Evolutionary conservation across 2,797 vertebrate genomes (phyloP).

Genomic region (Allobates femoralis): DNA sequence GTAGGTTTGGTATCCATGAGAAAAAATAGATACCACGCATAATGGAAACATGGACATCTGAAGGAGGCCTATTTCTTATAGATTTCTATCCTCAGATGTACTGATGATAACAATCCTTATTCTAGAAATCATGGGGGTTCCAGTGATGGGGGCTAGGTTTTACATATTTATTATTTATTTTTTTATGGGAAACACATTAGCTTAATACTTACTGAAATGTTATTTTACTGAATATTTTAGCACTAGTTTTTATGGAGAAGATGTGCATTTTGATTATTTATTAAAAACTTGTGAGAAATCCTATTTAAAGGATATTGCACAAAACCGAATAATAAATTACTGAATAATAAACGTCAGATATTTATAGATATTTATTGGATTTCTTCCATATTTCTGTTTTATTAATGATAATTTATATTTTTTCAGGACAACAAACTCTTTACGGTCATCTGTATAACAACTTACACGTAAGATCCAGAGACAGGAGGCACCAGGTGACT

Average conservation of each 20-base stretch:
- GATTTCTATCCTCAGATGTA: too few species aligned
- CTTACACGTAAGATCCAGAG: constrained; percentile 70
- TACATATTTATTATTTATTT: too few species aligned
- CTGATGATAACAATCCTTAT: too few species aligned
- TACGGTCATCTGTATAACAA: constrained; percentile 71
- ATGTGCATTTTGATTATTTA: neutral
- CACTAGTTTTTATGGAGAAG: neutral
- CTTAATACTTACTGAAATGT: too few species aligned
- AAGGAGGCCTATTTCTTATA: too few species aligned
- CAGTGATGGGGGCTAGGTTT: too few species aligned
- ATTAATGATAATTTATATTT: constrained; percentile 15
- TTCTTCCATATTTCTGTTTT: neutral
- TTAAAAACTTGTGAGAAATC: neutral
- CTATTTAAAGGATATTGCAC: neutral
- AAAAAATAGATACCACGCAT: too few species aligned
- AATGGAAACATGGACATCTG: too few species aligned
- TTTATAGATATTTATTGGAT: neutral
- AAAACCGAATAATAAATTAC: neutral
- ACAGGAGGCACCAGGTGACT: constrained; percentile 72
- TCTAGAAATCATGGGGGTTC: too few species aligned
- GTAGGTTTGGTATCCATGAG: too few species aligned
- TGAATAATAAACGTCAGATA: neutral
- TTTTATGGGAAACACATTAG: too few species aligned
- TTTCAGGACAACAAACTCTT: constrained; percentile 73
- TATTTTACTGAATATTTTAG: too few species aligned